Conservation (phyloP, 92 coral and sea anemone species). For the Diadumene lineata region DNA sequence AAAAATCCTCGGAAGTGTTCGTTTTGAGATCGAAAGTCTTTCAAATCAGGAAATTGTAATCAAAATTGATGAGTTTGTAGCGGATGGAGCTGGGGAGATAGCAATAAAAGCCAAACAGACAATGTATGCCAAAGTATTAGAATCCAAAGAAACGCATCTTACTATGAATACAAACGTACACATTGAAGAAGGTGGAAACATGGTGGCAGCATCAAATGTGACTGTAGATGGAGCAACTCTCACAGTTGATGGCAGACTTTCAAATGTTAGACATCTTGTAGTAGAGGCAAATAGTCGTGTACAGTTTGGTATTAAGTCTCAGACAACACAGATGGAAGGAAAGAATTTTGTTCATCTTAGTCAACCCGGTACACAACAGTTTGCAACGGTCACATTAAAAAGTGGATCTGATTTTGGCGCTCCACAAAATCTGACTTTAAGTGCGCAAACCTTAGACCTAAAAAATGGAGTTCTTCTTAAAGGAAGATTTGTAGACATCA, state of each 20-base stretch:
- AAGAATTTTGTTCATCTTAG: constrained; percentile 26
- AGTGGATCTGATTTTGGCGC: constrained; percentile 50
- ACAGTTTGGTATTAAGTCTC: constrained; percentile 48
- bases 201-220: constrained; percentile 65
- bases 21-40: constrained; percentile 33
- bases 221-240: constrained; percentile 53
- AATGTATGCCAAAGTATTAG: constrained; percentile 43
- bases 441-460: constrained; percentile 40
- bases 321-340: constrained; percentile 41
- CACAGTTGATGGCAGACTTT: constrained; percentile 44
- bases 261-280: constrained; percentile 54
- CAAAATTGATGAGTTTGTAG: constrained; percentile 38
- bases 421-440: constrained; percentile 44
- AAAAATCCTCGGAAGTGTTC: constrained; percentile 51
- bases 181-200: constrained; percentile 44
- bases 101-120: constrained; percentile 52
- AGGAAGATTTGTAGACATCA: constrained; percentile 41
- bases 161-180: constrained; percentile 48
- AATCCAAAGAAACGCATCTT: constrained; percentile 51
- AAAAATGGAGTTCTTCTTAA: constrained; percentile 53
- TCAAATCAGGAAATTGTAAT: constrained; percentile 20
- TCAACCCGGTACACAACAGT: constrained; percentile 56
- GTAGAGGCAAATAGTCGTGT: constrained; percentile 59
- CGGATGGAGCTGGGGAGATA: constrained; percentile 47
- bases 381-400: constrained; percentile 58